Evolutionary conservation across 2,888 invertebrate species (phyloP).

Genomic region (Drosophila picticornis): DNA sequence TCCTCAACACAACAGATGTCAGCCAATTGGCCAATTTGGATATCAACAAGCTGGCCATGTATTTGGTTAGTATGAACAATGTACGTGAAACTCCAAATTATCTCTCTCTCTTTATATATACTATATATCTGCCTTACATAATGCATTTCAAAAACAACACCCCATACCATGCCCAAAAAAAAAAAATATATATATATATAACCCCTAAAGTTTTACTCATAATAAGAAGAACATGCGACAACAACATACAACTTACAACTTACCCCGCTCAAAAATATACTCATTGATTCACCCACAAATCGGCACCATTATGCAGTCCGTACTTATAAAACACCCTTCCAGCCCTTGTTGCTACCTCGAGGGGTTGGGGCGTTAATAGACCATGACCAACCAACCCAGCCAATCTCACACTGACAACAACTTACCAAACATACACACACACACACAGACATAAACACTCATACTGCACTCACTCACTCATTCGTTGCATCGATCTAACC

Average conservation of each 20-base stretch:
- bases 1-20: constrained; percentile 85
- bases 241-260: constrained; percentile 1
- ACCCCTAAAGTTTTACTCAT: not conserved
- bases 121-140: not conserved
- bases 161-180: constrained; percentile 5
- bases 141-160: constrained; percentile 15
- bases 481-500: constrained; percentile 38
- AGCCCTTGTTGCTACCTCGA: not conserved
- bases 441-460: not conserved
- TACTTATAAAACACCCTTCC: constrained; percentile 40
- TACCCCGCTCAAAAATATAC: constrained; percentile 12
- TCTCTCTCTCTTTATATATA: not conserved
- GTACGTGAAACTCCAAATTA: constrained; percentile 70
- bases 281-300: constrained; percentile 15
- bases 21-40: constrained; percentile 90
- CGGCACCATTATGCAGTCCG: constrained; percentile 20
- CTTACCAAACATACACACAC: constrained; percentile 24
- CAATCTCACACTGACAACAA: constrained; percentile 38
- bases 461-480: not conserved
- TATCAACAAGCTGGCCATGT: constrained; percentile 90
- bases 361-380: constrained; percentile 50
- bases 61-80: constrained; percentile 88
- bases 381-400: constrained; percentile 52
- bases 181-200: constrained; percentile 10
- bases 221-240: constrained; percentile 1